Conservation (phyloP, 2,113 vertebrate genomes). For the Rhabdornis inornatus region DNA sequence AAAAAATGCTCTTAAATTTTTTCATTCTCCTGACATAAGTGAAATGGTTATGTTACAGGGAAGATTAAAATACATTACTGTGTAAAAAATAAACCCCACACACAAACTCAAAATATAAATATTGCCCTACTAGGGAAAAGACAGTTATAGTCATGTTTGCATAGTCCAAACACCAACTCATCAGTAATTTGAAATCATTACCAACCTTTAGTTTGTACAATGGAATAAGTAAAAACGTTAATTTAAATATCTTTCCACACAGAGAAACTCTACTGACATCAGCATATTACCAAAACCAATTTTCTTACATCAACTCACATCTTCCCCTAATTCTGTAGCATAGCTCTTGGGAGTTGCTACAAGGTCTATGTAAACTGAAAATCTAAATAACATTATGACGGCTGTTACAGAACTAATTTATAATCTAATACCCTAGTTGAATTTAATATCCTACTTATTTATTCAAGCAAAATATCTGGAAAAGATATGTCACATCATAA, state of each 20-base stretch:
- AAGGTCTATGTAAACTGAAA: conserved; percentile 92
- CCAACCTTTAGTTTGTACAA: conserved; percentile 68
- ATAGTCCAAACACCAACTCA: conserved; percentile 45
- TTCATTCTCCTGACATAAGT: neutral
- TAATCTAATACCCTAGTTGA: conserved; percentile 93
- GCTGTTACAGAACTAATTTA: conserved; percentile 98
- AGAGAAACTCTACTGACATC: conserved; percentile 85
- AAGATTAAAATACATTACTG: neutral
- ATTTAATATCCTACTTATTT: conserved; percentile 93
- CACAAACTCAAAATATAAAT: conserved; percentile 25
- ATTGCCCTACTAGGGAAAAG: conserved; percentile 27
- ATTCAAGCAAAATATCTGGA: conserved; percentile 85
- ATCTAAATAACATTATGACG: conserved; percentile 96
- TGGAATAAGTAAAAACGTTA: conserved; percentile 68
- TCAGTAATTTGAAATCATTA: conserved; percentile 68
- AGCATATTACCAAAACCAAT: conserved; percentile 98
- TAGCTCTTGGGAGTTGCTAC: conserved; percentile 96
- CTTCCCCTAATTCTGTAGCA: conserved; percentile 94
- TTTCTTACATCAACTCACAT: conserved; percentile 97
- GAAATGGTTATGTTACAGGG: neutral
- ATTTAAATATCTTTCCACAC: conserved; percentile 79
- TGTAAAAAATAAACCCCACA: neutral
- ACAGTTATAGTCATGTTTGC: conserved; percentile 46
- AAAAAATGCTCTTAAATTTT: neutral
- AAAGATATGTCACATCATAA: conserved; percentile 79